phyloP scores from a whole-genome alignment of 2,113 vertebrate genomes.

The Copsychus sechellarum region DNA sequence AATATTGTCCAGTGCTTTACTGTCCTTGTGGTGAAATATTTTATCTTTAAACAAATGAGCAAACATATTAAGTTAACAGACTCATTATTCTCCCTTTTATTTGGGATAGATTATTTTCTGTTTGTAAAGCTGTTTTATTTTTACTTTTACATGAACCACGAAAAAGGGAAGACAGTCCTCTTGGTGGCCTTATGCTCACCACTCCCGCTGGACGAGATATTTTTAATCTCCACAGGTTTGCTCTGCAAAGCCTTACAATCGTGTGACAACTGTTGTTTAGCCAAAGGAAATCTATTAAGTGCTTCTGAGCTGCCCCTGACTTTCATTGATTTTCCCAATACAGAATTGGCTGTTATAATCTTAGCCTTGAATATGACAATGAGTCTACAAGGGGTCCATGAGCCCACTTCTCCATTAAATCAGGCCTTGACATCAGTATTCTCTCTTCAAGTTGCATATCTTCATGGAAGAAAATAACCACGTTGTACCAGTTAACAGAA shows the following conservation, averaged over 20 bases:
- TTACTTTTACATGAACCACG: not conserved
- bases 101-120: not conserved
- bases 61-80: not conserved
- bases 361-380: not conserved
- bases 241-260: not conserved
- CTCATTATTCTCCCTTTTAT: not conserved
- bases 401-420: not conserved
- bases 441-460: not conserved
- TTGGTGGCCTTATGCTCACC: not conserved
- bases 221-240: not conserved
- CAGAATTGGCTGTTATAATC: not conserved
- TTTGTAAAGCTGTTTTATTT: not conserved
- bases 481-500: not conserved
- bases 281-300: not conserved
- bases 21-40: not conserved
- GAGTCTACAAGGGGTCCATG: not conserved
- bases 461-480: not conserved
- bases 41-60: not conserved
- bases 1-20: not conserved
- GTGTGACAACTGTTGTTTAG: not conserved
- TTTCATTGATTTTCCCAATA: not conserved
- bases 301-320: fast-evolving
- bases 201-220: not conserved
- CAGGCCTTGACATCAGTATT: not conserved
- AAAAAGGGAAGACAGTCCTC: not conserved